Base-by-base conservation (phyloP, 2,113 vertebrate species). In the Paralichthys olivaceus region DNA sequence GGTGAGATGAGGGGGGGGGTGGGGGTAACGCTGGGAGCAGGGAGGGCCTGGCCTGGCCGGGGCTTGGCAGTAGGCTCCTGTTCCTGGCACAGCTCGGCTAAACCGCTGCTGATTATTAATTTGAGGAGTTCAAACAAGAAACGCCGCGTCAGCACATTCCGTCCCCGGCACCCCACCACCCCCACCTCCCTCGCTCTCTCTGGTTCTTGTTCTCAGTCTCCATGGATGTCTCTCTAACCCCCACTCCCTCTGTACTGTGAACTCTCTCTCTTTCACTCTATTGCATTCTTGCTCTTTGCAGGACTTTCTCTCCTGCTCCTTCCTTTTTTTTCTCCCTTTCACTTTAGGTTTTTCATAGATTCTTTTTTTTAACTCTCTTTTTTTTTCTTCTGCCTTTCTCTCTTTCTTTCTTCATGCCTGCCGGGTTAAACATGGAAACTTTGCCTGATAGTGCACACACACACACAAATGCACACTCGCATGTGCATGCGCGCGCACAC, bases 21-120 rank as follows among this genome's bases (percentile, higher is more conserved):
- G 72, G 79, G 66, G 55, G 77, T 47, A 29, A 72, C 69, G n/a
- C 61, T 55, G 75, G 78, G 69, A 63, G 78, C 43, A 66, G 84
- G 80, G 82, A 74, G 83, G 87, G 83, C 68, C 77, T 55, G 80
- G 75, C 72, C 72, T 76, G 87, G 79, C 83, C 37, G 22, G 88
- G 84, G 76, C 84, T 92, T 92, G 92, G 91, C 93, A 91, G 82
- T 67, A 84, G 84, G 74, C 88, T 84, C 71, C 79, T 79, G 87
- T 88, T 92, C 88, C 92, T 91, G 91, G 92, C 91, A 89, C 85
- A 29, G 87, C 81, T 86, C 55, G 69, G 79, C 83, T 89, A 87
- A 93, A 93, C 89, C 92, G 40, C 90, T 85, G 86, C 90, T 91
- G 92, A 93, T 93, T 93, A 93, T 93, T 93, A 92, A 94, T 93